These are phyloP conservation scores for Serinus canaria DNA, from an alignment of 2,113 vertebrate genomes.

Conservation along the genomic window DNA sequence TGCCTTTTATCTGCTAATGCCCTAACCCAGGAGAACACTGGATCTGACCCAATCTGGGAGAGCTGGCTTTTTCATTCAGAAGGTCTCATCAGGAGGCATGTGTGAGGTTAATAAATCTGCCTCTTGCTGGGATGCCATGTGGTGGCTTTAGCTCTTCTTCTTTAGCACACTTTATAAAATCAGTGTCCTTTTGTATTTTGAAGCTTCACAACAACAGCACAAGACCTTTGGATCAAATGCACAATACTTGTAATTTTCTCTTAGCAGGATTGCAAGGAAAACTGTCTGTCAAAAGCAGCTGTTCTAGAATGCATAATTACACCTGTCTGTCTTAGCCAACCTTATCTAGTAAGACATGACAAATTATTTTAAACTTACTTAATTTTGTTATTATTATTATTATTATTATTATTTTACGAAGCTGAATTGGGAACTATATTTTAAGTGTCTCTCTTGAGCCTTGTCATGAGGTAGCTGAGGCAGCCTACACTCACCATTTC, in stretches of 20 bases:
- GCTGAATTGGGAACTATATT: neutral
- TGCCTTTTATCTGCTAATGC: neutral
- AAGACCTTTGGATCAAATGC: neutral
- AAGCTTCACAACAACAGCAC: neutral
- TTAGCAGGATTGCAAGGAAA: constrained; percentile 16
- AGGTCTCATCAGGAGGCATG: neutral
- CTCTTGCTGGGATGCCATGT: neutral
- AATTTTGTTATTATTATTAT: neutral
- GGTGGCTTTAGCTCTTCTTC: neutral
- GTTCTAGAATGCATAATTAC: neutral
- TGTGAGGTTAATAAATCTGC: neutral
- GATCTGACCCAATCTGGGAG: neutral
- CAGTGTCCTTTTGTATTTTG: neutral
- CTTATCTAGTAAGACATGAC: neutral
- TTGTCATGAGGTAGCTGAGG: neutral
- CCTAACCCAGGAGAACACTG: neutral
- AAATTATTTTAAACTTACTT: neutral
- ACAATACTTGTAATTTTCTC: neutral
- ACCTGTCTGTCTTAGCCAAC: neutral
- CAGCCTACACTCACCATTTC: neutral
- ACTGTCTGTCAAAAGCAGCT: neutral
- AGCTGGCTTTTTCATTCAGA: neutral
- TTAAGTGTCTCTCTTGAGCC: neutral
- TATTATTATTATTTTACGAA: neutral
- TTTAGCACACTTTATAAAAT: neutral